These are phyloP conservation scores for Rhopalosiphum maidis DNA, from an alignment of 1,140 invertebrate genomes.

Conservation along the genomic window DNA sequence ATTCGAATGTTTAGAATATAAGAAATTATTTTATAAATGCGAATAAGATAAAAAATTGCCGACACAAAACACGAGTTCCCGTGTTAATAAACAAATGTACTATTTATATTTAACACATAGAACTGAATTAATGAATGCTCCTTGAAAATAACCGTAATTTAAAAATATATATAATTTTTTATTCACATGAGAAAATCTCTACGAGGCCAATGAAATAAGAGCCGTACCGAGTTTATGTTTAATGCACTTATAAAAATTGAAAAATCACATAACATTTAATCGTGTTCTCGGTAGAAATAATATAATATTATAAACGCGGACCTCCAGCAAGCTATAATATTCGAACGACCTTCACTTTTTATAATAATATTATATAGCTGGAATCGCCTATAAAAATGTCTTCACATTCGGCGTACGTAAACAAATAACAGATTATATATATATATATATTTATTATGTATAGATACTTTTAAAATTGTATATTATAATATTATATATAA, in stretches of 20 bases:
- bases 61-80: not conserved
- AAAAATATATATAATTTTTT: not conserved
- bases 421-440: not conserved
- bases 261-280: conserved; percentile 30
- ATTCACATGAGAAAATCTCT: not conserved
- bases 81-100: conserved; percentile 7
- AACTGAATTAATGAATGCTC: conserved; percentile 7
- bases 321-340: not conserved
- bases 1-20: not conserved
- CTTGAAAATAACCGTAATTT: conserved; percentile 16
- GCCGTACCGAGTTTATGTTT: not conserved
- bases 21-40: not conserved
- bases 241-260: conserved; percentile 25
- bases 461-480: not conserved
- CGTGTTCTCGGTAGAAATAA: conserved; percentile 8
- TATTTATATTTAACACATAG: not conserved
- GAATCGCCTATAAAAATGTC: conserved; percentile 34
- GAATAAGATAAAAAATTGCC: not conserved
- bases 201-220: not conserved
- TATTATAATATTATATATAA: conserved; percentile 27
- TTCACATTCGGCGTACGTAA: conserved; percentile 2
- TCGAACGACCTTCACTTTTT: conserved; percentile 14
- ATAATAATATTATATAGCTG: conserved; percentile 17
- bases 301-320: not conserved
- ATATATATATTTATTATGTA: not conserved